Percentiles rank a stretch among this genome's conserved stretches.
Conservation (phyloP, 2,113 vertebrate species). For the Crocuta crocuta region DNA sequence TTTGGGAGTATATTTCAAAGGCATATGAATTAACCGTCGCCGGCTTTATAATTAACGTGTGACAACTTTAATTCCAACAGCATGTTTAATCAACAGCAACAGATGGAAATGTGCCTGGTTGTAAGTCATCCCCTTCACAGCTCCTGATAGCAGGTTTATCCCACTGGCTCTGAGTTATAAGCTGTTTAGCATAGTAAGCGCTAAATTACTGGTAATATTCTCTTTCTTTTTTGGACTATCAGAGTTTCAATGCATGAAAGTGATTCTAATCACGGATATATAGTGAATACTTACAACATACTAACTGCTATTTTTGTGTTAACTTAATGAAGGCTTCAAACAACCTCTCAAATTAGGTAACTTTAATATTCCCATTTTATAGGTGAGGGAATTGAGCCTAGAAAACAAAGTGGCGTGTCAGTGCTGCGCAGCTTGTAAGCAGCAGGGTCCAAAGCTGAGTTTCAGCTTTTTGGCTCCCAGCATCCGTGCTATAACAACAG, state of each 20-base stretch:
- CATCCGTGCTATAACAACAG: not conserved
- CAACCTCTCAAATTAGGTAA: not conserved
- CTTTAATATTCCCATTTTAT: slow-evolving; percentile 1
- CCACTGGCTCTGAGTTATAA: slow-evolving; percentile 52
- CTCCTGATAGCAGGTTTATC: not conserved
- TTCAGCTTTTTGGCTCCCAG: not conserved
- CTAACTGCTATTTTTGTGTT: not conserved
- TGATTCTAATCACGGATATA: slow-evolving; percentile 27
- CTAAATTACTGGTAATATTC: slow-evolving; percentile 61
- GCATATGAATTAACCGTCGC: slow-evolving; percentile 54
- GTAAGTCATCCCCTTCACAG: slow-evolving; percentile 39
- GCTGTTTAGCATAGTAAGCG: slow-evolving; percentile 67
- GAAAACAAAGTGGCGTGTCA: not conserved
- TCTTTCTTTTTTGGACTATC: not conserved
- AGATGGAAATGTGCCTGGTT: slow-evolving; percentile 14
- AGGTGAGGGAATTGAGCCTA: not conserved
- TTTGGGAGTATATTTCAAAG: slow-evolving; percentile 68
- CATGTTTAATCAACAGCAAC: slow-evolving; percentile 75
- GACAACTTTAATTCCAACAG: slow-evolving; percentile 70
- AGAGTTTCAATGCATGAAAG: slow-evolving; percentile 4
- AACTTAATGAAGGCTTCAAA: not conserved
- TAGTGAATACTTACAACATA: not conserved
- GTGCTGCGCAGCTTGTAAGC: not conserved
- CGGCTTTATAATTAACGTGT: slow-evolving; percentile 48
- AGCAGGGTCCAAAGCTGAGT: not conserved